phyloP scores from a whole-genome alignment of 2,888 invertebrate genomes.

The Pheosia gnoma region DNA sequence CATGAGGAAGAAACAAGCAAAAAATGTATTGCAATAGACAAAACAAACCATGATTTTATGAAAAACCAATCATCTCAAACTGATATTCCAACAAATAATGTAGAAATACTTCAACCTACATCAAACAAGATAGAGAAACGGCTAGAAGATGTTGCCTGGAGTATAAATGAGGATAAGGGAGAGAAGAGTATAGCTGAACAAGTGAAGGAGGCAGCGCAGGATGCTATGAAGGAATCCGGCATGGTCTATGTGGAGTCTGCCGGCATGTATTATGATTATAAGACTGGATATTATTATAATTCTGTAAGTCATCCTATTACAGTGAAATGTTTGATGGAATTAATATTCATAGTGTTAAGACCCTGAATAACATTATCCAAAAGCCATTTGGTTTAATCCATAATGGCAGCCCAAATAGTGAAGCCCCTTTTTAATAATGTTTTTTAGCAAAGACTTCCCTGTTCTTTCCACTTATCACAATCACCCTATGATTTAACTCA shows the following conservation, averaged over 20 bases:
- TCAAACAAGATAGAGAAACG: slow-evolving; percentile 5
- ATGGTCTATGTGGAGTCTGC: slow-evolving; percentile 94
- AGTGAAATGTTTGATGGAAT: neutral
- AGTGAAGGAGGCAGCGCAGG: slow-evolving; percentile 90
- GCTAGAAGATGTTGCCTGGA: slow-evolving; percentile 51
- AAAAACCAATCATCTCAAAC: slow-evolving; percentile 49
- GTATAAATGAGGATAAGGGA: slow-evolving; percentile 43
- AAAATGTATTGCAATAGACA: slow-evolving; percentile 1
- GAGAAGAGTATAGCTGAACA: slow-evolving; percentile 87
- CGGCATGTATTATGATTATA: slow-evolving; percentile 94
- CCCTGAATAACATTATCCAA: neutral
- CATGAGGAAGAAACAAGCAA: slow-evolving; percentile 8
- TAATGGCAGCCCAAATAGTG: no score
- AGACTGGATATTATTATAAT: slow-evolving; percentile 95
- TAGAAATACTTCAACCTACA: slow-evolving; percentile 18
- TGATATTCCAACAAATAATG: slow-evolving; percentile 14
- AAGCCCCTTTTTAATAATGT: no score
- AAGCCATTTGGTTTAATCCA: no score
- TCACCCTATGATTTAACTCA: no score
- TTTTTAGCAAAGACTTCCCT: no score
- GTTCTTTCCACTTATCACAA: no score
- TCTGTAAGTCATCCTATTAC: slow-evolving; percentile 84
- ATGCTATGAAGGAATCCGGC: slow-evolving; percentile 88
- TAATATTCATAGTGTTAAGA: neutral
- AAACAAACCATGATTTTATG: slow-evolving; percentile 11